Base-by-base conservation (phyloP, 2,888 invertebrate genomes). In the Parthenolecanium corni region DNA sequence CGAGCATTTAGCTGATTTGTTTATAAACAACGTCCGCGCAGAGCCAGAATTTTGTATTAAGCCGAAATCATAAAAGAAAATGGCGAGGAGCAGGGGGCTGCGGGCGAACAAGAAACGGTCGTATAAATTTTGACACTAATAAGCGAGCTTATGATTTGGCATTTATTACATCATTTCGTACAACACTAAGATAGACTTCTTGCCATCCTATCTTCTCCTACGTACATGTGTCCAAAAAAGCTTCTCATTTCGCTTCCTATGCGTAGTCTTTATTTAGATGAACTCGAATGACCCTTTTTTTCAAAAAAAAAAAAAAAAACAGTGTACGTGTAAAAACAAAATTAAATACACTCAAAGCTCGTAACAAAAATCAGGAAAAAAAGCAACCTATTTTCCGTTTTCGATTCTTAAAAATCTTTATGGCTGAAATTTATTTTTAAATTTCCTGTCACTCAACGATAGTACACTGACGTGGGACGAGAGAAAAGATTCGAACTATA, bases 121-220 rank as follows among this genome's bases (percentile, higher is more conserved):
- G 46, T 44, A 46, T 56, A 56, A 56, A 56, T 56, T 56, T 56
- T 46, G 20, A 44, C 56, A 24, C 44, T 56, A 56, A 56, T 56
- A 56, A 56, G 56, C 56, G 25, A 46, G 56, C 46, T 56, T 56
- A 56, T 42, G 46, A 46, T 56, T 56, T 56, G 56, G 56, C 56
- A 56, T 56, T 56, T 56, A 56, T 56, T 56, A 56, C 46, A 56
- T 56, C 56, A 40, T 56, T 25, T 56, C 56, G 25, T 56, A 31
- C 44, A 56, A 56, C 56, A 56, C 46, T 44, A 40, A 9, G 31
- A 31, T 40, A 46, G 24, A 56, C 42, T 56, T 40, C 56, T 31
- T 16, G 23, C 44, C 25, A 40, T 56, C 44, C 18, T 24, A 24
- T 24, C 42, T 44, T 21, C 23, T 42, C 23, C 38, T 54, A 54